These are phyloP conservation scores for Eledona agricola DNA, from an alignment of 2,888 invertebrate species.

Conservation along the genomic window DNA sequence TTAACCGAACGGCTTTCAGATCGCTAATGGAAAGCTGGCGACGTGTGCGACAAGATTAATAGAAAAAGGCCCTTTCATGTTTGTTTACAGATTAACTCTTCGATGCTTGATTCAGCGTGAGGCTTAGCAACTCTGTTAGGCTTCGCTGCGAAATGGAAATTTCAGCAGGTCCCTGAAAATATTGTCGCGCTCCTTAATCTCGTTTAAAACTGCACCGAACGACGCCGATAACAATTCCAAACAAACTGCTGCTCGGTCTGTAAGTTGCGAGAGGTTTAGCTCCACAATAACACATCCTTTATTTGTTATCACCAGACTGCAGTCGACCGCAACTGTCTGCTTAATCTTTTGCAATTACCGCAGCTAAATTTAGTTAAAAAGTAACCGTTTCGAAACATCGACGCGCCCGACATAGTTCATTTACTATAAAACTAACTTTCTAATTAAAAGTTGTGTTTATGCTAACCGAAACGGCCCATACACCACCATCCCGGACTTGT, in stretches of 20 bases:
- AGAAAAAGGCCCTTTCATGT: slow-evolving; percentile 29
- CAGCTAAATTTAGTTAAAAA: too few species aligned
- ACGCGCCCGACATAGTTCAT: slow-evolving; percentile 5
- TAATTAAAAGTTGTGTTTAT: slow-evolving; percentile 27
- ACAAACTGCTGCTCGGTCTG: slow-evolving; percentile 3
- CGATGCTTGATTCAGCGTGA: slow-evolving; percentile 13
- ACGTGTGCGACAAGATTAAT: slow-evolving; percentile 29
- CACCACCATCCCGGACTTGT: slow-evolving; percentile 15
- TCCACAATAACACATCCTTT: slow-evolving; percentile 4
- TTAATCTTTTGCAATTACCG: slow-evolving; percentile 5
- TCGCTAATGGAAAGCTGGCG: slow-evolving; percentile 24
- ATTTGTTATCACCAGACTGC: slow-evolving; percentile 14
- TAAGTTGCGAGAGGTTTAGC: slow-evolving; percentile 15
- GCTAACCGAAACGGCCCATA: slow-evolving; percentile 14
- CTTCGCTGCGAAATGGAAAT: too few species aligned
- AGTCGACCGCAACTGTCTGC: slow-evolving; percentile 9
- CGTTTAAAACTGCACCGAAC: too few species aligned
- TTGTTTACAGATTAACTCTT: slow-evolving; percentile 24
- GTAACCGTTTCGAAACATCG: too few species aligned
- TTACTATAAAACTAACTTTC: slow-evolving; percentile 12
- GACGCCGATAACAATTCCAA: slow-evolving; percentile 2
- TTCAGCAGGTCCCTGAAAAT: too few species aligned
- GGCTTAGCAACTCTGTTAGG: slow-evolving; percentile 6
- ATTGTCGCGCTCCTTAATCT: too few species aligned
- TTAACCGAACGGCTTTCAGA: slow-evolving; percentile 8